Evolutionary conservation across 2,113 vertebrate species (phyloP).

Genomic region (Irena cyanogastra): DNA sequence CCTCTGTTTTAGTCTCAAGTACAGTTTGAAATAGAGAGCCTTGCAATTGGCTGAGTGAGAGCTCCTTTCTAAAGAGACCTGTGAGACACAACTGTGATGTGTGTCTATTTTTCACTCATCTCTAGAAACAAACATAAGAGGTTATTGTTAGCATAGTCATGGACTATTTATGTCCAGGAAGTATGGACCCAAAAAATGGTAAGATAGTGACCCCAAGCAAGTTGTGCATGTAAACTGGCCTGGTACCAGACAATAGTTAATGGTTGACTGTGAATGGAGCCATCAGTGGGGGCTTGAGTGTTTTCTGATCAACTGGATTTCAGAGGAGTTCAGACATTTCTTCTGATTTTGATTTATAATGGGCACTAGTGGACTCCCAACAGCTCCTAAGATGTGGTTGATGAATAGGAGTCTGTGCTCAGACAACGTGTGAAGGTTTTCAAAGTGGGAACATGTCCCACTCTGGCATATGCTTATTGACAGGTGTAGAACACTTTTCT

Average conservation of each 20-base stretch:
- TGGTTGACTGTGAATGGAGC: not conserved
- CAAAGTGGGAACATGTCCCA: not conserved
- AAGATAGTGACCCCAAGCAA: not conserved
- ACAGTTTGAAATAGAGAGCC: not conserved
- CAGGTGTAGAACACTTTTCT: not conserved
- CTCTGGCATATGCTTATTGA: not conserved
- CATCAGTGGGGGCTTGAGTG: not conserved
- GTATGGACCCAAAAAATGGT: not conserved
- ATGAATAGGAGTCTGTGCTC: not conserved
- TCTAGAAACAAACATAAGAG: not conserved
- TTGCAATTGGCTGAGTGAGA: not conserved
- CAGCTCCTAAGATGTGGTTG: not conserved
- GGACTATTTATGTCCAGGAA: not conserved
- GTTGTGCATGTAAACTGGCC: not conserved
- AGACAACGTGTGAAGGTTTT: not conserved
- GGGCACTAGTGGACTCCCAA: not conserved
- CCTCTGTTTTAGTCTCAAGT: not conserved
- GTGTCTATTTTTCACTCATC: not conserved
- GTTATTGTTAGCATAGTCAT: rapidly evolving
- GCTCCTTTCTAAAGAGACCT: not conserved
- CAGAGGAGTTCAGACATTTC: not conserved
- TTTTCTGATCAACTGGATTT: not conserved
- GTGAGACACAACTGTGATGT: not conserved
- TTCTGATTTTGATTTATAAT: not conserved
- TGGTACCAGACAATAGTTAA: not conserved